Conservation (phyloP, 2,888 invertebrate species). For the Achlya flavicornis region DNA sequence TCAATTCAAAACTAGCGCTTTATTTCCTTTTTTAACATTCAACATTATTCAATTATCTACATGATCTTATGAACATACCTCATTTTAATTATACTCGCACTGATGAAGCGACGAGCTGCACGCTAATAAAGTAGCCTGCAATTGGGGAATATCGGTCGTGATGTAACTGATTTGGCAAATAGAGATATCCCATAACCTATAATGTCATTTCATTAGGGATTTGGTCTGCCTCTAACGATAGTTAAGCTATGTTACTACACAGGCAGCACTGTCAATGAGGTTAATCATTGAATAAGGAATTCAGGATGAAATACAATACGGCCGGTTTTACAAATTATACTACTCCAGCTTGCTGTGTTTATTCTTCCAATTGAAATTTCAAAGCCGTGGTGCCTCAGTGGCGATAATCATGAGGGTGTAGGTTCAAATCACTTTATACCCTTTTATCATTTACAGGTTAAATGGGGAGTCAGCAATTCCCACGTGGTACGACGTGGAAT, state of each 20-base stretch:
- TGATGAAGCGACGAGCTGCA: not conserved
- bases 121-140: not conserved
- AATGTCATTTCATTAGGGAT: slow-evolving; percentile 2
- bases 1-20: too few relatives aligned
- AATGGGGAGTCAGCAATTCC: too few relatives aligned
- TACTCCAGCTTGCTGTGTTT: not conserved
- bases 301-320: too few relatives aligned
- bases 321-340: not conserved
- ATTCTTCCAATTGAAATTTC: not conserved
- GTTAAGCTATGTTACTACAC: not conserved
- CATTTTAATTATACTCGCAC: not conserved
- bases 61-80: not conserved
- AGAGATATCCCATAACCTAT: not conserved
- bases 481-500: too few relatives aligned
- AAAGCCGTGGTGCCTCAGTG: too few relatives aligned
- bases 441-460: too few relatives aligned
- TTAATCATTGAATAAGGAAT: not conserved
- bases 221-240: not conserved
- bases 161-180: not conserved
- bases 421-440: too few relatives aligned
- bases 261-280: not conserved
- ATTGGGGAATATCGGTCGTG: not conserved
- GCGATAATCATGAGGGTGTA: too few relatives aligned
- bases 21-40: too few relatives aligned
- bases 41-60: not conserved